These are phyloP conservation scores for Herpailurus yagouaroundi DNA, from an alignment of 2,113 vertebrate species.

Conservation along the genomic window DNA sequence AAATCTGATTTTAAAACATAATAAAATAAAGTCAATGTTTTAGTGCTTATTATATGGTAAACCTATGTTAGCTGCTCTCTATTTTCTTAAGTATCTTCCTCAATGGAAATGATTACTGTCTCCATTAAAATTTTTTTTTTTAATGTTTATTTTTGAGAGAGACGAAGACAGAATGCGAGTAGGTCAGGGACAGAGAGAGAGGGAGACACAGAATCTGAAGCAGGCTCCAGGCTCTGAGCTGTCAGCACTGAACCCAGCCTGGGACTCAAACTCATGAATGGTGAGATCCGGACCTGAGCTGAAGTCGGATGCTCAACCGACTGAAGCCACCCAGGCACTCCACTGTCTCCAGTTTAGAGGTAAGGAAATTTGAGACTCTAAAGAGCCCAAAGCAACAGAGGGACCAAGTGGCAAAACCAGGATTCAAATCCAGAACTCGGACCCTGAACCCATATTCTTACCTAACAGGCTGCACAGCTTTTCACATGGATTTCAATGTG, in stretches of 20 bases:
- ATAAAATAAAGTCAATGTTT: not conserved
- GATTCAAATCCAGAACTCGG: not conserved
- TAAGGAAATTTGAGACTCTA: not conserved
- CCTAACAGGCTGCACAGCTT: not conserved
- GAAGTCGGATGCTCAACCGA: too few species aligned
- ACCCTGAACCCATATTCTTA: not conserved
- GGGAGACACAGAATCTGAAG: too few species aligned
- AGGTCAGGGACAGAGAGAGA: too few species aligned
- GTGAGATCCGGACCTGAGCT: too few species aligned
- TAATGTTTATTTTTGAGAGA: too few species aligned
- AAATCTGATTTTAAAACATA: not conserved
- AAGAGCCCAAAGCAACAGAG: not conserved
- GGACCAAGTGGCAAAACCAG: not conserved
- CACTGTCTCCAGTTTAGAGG: not conserved
- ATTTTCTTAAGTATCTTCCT: not conserved
- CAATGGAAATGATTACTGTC: not conserved
- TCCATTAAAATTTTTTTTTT: too few species aligned
- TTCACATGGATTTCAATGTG: not conserved
- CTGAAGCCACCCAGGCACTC: too few species aligned
- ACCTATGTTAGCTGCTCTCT: not conserved
- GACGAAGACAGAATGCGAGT: too few species aligned
- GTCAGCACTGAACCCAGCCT: too few species aligned
- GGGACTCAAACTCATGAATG: too few species aligned
- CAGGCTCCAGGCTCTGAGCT: too few species aligned
- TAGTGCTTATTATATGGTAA: not conserved